These are phyloP conservation scores for Epinephelus fuscoguttatus DNA, from an alignment of 2,113 vertebrate species.

Conservation along the genomic window DNA sequence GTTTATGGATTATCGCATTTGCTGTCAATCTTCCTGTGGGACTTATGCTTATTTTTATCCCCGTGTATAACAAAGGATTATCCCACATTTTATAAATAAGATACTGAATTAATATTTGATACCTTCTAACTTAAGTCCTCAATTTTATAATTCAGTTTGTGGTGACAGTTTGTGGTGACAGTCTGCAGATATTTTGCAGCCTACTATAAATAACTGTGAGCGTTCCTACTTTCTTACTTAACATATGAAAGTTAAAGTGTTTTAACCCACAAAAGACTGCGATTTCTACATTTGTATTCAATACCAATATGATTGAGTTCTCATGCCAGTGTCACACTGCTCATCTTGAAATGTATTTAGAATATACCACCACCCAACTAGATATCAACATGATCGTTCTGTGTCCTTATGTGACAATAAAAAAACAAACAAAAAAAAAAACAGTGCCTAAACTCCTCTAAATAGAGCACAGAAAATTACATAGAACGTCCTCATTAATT, in stretches of 20 bases:
- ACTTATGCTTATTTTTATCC: constrained; percentile 51
- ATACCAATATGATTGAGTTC: neutral
- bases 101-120: constrained; percentile 35
- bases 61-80: constrained; percentile 55
- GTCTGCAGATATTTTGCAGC: neutral
- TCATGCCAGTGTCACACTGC: neutral
- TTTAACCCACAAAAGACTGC: neutral
- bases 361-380: neutral
- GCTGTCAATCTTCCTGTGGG: constrained; percentile 46
- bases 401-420: neutral
- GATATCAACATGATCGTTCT: neutral
- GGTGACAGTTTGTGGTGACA: constrained; percentile 8
- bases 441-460: neutral
- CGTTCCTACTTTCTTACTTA: neutral
- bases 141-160: constrained; percentile 3
- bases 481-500: neutral
- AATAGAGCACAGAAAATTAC: neutral
- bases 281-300: neutral
- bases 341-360: neutral
- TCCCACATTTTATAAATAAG: constrained; percentile 36
- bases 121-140: constrained; percentile 11
- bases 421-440: too few relatives aligned
- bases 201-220: neutral
- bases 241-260: neutral
- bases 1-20: constrained; percentile 61